phyloP scores from a whole-genome alignment of 30 jellyfish, hydroid and myxozoan genomes.

The Aurelia sp. region DNA sequence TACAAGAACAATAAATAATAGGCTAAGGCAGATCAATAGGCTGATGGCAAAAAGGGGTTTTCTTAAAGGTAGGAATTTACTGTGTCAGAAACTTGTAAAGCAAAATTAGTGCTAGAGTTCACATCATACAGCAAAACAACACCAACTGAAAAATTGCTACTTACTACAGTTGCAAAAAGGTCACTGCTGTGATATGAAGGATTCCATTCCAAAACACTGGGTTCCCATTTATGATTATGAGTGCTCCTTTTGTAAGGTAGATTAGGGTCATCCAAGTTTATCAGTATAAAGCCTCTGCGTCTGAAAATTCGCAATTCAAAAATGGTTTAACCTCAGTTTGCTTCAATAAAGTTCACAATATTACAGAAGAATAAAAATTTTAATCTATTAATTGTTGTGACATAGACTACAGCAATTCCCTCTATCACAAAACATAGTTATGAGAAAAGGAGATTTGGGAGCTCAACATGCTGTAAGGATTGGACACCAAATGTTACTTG shows the following conservation, averaged over 20 bases:
- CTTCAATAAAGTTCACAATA: neutral
- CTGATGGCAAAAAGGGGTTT: no score
- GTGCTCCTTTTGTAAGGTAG: slow-evolving; percentile 48
- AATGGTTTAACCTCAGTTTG: neutral
- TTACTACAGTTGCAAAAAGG: slow-evolving; percentile 66
- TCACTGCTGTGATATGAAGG: slow-evolving; percentile 71
- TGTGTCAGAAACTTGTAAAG: no score
- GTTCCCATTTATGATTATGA: slow-evolving; percentile 93
- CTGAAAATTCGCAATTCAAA: slow-evolving; percentile 20
- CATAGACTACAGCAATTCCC: no score
- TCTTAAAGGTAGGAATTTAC: no score
- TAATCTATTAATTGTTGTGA: neutral
- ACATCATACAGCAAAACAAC: no score
- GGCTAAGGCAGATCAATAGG: no score
- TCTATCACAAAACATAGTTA: no score
- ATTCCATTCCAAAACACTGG: slow-evolving; percentile 96
- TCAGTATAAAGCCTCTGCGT: slow-evolving; percentile 78
- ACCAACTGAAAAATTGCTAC: neutral
- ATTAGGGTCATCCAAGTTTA: slow-evolving; percentile 76
- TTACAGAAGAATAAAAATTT: neutral
- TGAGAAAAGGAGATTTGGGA: neutral
- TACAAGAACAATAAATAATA: no score
- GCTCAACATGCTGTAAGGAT: neutral
- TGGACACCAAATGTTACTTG: no score
- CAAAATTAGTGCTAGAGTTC: no score